phyloP scores from a whole-genome alignment of 2,888 invertebrate species.

The Hyppa rectilinea region DNA sequence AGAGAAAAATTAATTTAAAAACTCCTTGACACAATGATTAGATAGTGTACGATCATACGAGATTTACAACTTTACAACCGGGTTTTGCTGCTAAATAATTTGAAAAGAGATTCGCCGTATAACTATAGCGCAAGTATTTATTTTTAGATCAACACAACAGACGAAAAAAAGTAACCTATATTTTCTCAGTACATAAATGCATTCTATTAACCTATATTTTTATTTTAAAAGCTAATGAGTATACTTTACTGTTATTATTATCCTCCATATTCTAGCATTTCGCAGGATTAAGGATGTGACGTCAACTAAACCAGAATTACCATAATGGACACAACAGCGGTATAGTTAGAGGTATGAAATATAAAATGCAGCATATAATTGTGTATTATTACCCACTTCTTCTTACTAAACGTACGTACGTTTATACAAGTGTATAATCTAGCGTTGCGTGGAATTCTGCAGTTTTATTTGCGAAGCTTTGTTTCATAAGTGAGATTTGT shows the following conservation, averaged over 20 bases:
- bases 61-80: too few relatives aligned
- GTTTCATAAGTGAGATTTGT: background rate
- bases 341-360: slow-evolving; percentile 45
- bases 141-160: background rate
- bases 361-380: slow-evolving; percentile 45
- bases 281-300: slow-evolving; percentile 38
- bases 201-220: slow-evolving; percentile 15
- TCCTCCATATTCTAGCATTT: slow-evolving; percentile 10
- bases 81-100: too few relatives aligned
- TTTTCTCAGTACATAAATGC: too few relatives aligned
- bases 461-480: slow-evolving; percentile 18
- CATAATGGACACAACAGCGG: slow-evolving; percentile 44
- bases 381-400: slow-evolving; percentile 38
- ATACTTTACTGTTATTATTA: slow-evolving; percentile 14
- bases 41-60: too few relatives aligned
- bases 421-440: too few relatives aligned
- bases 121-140: too few relatives aligned
- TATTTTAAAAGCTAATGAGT: slow-evolving; percentile 24
- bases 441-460: slow-evolving; percentile 31
- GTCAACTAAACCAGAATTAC: slow-evolving; percentile 49
- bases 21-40: too few relatives aligned
- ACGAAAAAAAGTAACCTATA: background rate
- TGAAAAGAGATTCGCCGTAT: too few relatives aligned
- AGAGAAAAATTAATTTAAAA: too few relatives aligned
- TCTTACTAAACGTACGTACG: slow-evolving; percentile 10